Evolutionary conservation across 2,113 vertebrate genomes (phyloP).

Genomic region (Pollachius pollachius): DNA sequence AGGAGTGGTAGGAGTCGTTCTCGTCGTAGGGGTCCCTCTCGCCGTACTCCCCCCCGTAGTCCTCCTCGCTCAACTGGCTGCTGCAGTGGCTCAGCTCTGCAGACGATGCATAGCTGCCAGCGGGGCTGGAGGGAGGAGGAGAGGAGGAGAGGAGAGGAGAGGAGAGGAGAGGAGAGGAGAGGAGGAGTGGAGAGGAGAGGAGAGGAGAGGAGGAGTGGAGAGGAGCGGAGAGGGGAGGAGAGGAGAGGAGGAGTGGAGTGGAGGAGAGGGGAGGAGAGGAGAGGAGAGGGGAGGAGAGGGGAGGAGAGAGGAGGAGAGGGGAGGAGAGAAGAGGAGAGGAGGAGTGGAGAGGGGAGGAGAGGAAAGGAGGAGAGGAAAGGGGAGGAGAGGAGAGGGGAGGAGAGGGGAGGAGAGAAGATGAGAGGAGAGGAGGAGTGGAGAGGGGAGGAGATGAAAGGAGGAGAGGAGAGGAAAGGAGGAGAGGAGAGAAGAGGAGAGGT

Average conservation of each 20-base stretch:
- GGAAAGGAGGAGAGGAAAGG: neutral
- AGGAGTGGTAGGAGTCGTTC: slow-evolving; percentile 95
- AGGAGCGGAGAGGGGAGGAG: neutral
- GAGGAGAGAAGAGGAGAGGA: neutral
- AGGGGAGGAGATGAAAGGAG: neutral
- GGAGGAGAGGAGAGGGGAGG: too few relatives aligned
- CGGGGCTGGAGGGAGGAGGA: slow-evolving; percentile 76
- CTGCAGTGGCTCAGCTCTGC: slow-evolving; percentile 93
- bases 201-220: too few relatives aligned
- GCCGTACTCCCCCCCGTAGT: slow-evolving; percentile 79
- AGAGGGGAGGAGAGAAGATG: too few relatives aligned
- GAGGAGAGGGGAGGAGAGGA: neutral
- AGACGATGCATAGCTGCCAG: slow-evolving; percentile 89
- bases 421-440: too few relatives aligned
- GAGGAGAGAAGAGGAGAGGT: too few relatives aligned
- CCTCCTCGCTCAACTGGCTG: slow-evolving; percentile 93
- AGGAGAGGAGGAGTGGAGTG: neutral
- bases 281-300: neutral
- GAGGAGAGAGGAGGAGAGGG: too few relatives aligned
- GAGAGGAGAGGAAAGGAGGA: neutral
- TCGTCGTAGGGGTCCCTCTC: slow-evolving; percentile 90
- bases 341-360: neutral
- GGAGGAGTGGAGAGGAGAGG: too few relatives aligned
- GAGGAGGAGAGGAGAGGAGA: neutral
- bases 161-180: too few relatives aligned